These are phyloP conservation scores for Pterocles orientalis DNA, from an alignment of 2,113 vertebrate genomes.

Conservation along the genomic window DNA sequence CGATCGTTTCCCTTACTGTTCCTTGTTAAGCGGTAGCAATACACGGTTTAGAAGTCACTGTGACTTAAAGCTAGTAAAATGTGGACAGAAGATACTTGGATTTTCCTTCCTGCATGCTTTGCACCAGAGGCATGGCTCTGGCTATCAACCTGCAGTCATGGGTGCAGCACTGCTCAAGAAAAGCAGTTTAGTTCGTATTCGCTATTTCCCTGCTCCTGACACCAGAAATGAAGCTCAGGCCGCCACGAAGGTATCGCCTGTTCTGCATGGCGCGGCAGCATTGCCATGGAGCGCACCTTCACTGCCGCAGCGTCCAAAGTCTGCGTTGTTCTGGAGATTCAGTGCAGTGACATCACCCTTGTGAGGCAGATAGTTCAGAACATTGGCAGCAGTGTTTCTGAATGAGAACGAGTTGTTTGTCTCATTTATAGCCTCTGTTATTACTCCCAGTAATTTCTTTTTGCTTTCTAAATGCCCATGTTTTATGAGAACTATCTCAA, in stretches of 20 bases:
- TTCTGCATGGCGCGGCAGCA: not conserved
- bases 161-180: not conserved
- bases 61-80: not conserved
- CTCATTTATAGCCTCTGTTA: constrained; percentile 41
- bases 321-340: not conserved
- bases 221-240: not conserved
- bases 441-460: constrained; percentile 32
- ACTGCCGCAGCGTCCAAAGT: not conserved
- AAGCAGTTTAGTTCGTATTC: not conserved
- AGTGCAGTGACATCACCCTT: not conserved
- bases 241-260: not conserved
- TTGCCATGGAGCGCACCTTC: not conserved
- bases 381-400: not conserved
- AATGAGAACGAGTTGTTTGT: not conserved
- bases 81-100: not conserved
- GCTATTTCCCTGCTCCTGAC: not conserved
- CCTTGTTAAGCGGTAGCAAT: not conserved
- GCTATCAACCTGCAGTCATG: not conserved
- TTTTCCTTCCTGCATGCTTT: not conserved
- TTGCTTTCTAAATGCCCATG: not conserved
- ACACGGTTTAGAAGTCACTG: not conserved
- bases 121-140: not conserved
- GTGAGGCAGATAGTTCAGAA: not conserved
- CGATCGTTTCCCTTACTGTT: not conserved
- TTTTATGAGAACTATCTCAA: constrained; percentile 7